phyloP scores from a whole-genome alignment of 2,113 vertebrate species.

The Xiphorhynchus elegans region DNA sequence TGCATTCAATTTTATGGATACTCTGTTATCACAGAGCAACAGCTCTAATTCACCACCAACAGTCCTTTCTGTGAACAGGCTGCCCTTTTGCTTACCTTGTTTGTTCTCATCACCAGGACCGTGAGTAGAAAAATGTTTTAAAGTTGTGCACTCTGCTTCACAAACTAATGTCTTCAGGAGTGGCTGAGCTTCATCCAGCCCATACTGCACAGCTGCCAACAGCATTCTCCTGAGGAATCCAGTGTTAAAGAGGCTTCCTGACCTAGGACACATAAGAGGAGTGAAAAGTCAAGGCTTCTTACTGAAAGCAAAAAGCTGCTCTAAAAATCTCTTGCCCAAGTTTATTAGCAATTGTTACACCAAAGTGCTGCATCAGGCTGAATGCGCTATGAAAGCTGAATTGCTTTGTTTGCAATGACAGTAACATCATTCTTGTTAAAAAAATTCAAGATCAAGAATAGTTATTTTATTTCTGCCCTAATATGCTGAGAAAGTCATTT shows the following conservation, averaged over 20 bases:
- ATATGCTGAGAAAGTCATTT: not conserved
- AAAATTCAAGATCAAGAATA: not conserved
- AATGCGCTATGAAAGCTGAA: not conserved
- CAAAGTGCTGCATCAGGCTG: not conserved
- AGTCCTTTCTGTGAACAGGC: not conserved
- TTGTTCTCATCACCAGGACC: slow-evolving; percentile 74
- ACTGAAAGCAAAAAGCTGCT: not conserved
- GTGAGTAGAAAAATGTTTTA: slow-evolving; percentile 78
- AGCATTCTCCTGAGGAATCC: slow-evolving; percentile 94
- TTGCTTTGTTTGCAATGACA: not conserved
- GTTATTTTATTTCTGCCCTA: not conserved
- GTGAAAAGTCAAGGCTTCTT: not conserved
- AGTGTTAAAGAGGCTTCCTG: slow-evolving; percentile 89
- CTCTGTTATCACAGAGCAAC: not conserved
- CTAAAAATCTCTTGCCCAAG: not conserved
- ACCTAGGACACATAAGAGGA: slow-evolving; percentile 73
- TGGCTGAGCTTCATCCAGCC: slow-evolving; percentile 89
- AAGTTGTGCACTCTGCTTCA: slow-evolving; percentile 90
- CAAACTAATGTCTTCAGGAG: slow-evolving; percentile 90
- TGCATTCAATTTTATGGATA: not conserved
- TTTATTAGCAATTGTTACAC: not conserved
- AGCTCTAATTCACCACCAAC: not conserved
- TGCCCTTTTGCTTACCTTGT: slow-evolving; percentile 78
- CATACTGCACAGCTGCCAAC: slow-evolving; percentile 84
- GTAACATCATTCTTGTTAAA: not conserved